Conservation (phyloP, 2,797 vertebrate genomes). For the Podargus strigoides region DNA sequence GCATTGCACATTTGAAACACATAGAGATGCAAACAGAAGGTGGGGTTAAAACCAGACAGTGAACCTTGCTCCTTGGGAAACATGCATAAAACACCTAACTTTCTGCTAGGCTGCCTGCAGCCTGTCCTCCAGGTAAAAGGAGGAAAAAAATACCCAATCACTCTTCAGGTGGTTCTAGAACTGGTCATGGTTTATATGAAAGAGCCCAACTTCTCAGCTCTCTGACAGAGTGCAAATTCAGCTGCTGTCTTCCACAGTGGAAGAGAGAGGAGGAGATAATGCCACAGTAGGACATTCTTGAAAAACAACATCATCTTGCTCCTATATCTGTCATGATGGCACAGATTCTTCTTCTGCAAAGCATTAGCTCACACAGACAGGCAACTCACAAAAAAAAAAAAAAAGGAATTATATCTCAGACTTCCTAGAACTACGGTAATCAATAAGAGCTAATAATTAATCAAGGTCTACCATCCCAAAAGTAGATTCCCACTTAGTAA, state of each 20-base stretch:
- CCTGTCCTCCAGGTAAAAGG: not conserved
- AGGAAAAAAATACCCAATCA: not conserved
- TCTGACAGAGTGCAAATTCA: constrained; percentile 32
- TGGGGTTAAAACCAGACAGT: not conserved
- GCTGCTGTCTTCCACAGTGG: not conserved
- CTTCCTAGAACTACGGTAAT: not conserved
- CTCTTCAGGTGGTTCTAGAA: not conserved
- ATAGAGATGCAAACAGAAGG: not conserved
- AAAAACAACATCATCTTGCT: not conserved
- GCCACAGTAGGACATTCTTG: constrained; percentile 19
- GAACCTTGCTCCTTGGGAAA: not conserved
- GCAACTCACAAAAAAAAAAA: not conserved
- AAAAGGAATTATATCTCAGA: not conserved
- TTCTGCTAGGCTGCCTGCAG: not conserved
- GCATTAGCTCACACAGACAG: not conserved
- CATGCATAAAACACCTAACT: not conserved
- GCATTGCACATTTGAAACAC: not conserved
- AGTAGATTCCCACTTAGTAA: not conserved
- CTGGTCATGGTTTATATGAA: not conserved
- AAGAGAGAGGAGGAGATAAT: not conserved
- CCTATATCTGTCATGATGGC: not conserved
- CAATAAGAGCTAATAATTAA: not conserved
- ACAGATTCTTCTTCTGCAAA: not conserved
- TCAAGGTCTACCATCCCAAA: not conserved
- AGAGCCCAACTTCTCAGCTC: not conserved